Conservation (phyloP, 2,113 vertebrate genomes). For the Sander vitreus region DNA sequence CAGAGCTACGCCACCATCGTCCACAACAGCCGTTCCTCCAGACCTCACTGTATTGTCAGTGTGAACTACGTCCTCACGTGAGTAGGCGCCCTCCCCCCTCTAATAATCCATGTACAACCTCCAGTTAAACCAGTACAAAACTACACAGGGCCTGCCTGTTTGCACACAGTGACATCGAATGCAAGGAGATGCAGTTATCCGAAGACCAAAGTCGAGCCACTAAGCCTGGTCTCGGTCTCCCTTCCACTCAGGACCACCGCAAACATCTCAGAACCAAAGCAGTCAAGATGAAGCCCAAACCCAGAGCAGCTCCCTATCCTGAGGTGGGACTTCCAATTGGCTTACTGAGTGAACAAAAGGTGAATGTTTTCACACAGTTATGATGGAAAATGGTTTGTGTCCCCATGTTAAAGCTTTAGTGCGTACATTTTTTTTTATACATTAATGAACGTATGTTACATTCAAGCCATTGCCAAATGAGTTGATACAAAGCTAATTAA, state of each 20-base stretch:
- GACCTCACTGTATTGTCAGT: constrained; percentile 97
- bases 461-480: too few relatives aligned
- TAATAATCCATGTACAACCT: neutral
- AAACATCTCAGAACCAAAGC: constrained; percentile 90
- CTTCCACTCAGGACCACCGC: constrained; percentile 89
- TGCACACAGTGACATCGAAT: constrained; percentile 89
- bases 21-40: constrained; percentile 95
- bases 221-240: constrained; percentile 83
- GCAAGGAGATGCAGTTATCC: constrained; percentile 92
- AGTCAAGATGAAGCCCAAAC: constrained; percentile 88
- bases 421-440: too few relatives aligned
- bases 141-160: neutral
- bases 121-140: neutral
- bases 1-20: constrained; percentile 97
- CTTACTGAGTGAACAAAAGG: neutral
- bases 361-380: neutral
- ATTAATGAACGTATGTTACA: too few relatives aligned
- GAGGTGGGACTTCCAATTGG: constrained; percentile 82
- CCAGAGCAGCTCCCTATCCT: constrained; percentile 89
- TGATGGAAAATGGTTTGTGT: neutral
- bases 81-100: constrained; percentile 71
- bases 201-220: constrained; percentile 88
- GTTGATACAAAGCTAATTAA: too few relatives aligned
- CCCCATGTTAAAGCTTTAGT: neutral
- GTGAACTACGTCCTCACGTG: constrained; percentile 98